A percentile compares a stretch with the other conserved stretches of the same genome.
phyloP scores from a whole-genome alignment of 2,797 vertebrate species.

The Holocentrus rufus region DNA sequence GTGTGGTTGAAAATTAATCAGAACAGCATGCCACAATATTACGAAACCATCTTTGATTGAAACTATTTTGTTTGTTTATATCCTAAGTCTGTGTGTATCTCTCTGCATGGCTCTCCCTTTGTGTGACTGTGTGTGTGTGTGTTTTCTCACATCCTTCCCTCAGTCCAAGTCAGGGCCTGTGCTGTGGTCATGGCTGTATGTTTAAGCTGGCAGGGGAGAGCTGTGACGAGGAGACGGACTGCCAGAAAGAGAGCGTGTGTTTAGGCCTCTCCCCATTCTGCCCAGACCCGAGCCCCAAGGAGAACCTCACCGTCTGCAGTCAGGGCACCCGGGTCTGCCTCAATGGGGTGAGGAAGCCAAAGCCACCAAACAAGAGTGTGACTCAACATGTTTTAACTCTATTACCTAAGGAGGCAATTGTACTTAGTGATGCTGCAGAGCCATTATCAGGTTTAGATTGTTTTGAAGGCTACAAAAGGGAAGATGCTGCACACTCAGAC shows the following conservation, averaged over 20 bases:
- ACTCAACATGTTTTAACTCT: background rate
- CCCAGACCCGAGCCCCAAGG: constrained; percentile 75
- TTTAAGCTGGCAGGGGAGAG: constrained; percentile 66
- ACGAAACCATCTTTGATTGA: background rate
- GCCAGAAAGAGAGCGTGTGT: constrained; percentile 76
- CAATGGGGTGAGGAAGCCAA: constrained; percentile 79
- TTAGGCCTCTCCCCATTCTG: constrained; percentile 77
- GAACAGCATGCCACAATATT: background rate
- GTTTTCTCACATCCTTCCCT: constrained; percentile 12
- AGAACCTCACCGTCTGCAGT: constrained; percentile 82
- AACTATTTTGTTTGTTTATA: background rate
- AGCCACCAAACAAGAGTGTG: constrained; percentile 6
- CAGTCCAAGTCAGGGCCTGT: constrained; percentile 86
- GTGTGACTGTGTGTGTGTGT: constrained; percentile 12
- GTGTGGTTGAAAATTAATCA: background rate
- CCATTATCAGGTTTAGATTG: no score
- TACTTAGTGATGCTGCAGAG: constrained; percentile 16
- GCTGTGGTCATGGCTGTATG: constrained; percentile 78
- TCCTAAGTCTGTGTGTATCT: background rate
- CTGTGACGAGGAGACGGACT: constrained; percentile 83
- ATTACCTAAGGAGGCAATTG: background rate
- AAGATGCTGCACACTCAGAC: no score
- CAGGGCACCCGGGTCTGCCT: constrained; percentile 81
- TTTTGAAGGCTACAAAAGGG: no score
- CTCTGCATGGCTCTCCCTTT: background rate